phyloP scores from a whole-genome alignment of 2,888 invertebrate genomes.

The Meteorus cinctellus region DNA sequence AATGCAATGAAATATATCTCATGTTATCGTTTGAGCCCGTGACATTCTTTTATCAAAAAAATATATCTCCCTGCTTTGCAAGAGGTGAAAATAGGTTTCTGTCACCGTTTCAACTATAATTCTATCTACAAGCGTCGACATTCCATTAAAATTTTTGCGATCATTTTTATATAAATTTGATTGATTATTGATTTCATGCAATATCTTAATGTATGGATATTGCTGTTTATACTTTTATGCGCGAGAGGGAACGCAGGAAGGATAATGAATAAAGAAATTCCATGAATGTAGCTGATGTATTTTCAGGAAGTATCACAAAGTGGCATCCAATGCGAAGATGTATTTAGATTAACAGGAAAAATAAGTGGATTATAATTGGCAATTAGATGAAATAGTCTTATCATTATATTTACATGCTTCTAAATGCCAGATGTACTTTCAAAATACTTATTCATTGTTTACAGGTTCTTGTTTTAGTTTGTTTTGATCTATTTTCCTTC shows the following conservation, averaged over 20 bases:
- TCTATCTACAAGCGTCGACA: not conserved
- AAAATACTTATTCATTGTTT: constrained; percentile 59
- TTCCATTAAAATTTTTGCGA: not conserved
- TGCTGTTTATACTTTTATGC: too few species aligned
- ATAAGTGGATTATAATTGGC: constrained; percentile 14
- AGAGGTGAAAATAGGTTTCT: not conserved
- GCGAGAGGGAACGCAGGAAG: not conserved
- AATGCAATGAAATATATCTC: not conserved
- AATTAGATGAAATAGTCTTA: constrained; percentile 28
- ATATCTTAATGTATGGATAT: too few species aligned
- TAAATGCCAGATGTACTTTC: not conserved
- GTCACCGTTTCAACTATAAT: not conserved
- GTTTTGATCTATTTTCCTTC: not conserved
- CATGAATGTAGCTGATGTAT: constrained; percentile 24
- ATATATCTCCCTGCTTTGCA: not conserved
- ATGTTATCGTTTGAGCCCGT: not conserved
- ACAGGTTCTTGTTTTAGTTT: constrained; percentile 47
- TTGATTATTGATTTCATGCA: too few species aligned
- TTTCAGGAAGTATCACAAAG: constrained; percentile 56
- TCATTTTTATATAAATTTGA: not conserved
- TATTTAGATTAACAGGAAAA: constrained; percentile 44
- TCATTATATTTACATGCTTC: constrained; percentile 12
- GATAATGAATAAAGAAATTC: not conserved
- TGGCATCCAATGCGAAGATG: constrained; percentile 51
- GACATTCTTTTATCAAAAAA: not conserved